Evolutionary conservation across 2,797 vertebrate genomes (phyloP), one percentile per base, ranked within the genome.

Genomic region (Hirundo rustica): DNA sequence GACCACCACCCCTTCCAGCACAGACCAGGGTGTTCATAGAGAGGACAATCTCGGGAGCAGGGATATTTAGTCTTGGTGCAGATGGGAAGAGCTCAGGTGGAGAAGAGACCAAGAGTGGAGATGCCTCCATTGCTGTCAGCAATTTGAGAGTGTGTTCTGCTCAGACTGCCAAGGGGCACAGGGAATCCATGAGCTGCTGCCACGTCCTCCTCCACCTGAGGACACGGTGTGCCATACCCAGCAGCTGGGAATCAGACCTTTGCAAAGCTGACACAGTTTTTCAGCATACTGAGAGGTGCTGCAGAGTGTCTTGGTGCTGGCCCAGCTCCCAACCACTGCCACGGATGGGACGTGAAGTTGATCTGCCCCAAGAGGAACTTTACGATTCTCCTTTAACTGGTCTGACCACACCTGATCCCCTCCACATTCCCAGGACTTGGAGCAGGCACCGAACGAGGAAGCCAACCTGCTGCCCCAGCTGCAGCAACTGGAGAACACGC

Each of bases 401-500:
- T 38, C 77, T 89, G 45, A 88, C 65, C 5, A 0, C 2, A 0
- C 15, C 50, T 58, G 47, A 42, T 81, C 22, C 32, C 21, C 5
- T 90, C 50, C 30, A 22, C 1, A 0, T 68, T 62, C 36, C 40
- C 88, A 98, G 97, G 93, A 97, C n/a, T 97, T 97, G 80, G 97
- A 97, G 36, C 96, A 97, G 76, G 94, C 97, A 3, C 57, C 68
- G 2, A 98, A 98, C 1, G 99, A 99, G 95, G 99, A 99, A 57
- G 88, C 98, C 50, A 99, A 99, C 96, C 97, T 99, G 66, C 97
- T 98, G 50, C 98, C 98, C 38, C 99, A 99, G 95, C 97, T 99
- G 94, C 99, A 99, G 97, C 98, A 98, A 62, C 97, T 99, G 87
- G 99, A 99, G 97, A 99, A 96, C 95, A 99, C 99, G 0, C 98